phyloP scores from a whole-genome alignment of 2,888 invertebrate species.

The Heliconius aoede region DNA sequence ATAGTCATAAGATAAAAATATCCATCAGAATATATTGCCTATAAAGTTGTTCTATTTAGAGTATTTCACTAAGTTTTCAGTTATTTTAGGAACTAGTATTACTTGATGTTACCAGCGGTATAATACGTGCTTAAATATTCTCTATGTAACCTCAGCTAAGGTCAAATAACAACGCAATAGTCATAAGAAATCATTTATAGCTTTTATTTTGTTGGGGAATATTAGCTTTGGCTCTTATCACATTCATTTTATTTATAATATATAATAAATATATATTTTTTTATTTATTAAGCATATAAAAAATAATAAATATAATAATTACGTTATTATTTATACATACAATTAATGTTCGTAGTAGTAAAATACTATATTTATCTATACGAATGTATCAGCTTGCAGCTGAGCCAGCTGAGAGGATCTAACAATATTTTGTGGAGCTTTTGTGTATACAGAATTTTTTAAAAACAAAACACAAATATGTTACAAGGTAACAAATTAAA shows the following conservation, averaged over 20 bases:
- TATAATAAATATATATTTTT: no score
- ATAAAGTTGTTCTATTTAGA: background rate
- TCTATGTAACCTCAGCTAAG: conserved; percentile 6
- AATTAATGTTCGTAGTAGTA: no score
- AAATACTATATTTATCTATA: no score
- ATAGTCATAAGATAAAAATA: background rate
- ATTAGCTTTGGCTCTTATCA: background rate
- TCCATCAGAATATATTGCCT: background rate
- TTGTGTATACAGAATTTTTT: no score
- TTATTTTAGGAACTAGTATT: conserved; percentile 2
- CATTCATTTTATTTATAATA: background rate
- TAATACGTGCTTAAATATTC: conserved; percentile 16
- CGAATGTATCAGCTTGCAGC: no score
- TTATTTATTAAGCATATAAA: no score
- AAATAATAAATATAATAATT: no score
- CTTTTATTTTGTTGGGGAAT: background rate
- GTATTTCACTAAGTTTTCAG: background rate
- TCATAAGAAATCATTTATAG: conserved; percentile 16
- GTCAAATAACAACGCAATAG: conserved; percentile 19
- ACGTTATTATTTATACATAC: no score
- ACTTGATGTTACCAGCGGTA: conserved; percentile 7
- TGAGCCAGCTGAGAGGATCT: no score
- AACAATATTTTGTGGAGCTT: no score
- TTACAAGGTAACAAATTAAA: no score
- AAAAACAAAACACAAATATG: no score